These are phyloP conservation scores for Leptopilina myrica DNA, from an alignment of 2,888 invertebrate genomes.

Conservation along the genomic window DNA sequence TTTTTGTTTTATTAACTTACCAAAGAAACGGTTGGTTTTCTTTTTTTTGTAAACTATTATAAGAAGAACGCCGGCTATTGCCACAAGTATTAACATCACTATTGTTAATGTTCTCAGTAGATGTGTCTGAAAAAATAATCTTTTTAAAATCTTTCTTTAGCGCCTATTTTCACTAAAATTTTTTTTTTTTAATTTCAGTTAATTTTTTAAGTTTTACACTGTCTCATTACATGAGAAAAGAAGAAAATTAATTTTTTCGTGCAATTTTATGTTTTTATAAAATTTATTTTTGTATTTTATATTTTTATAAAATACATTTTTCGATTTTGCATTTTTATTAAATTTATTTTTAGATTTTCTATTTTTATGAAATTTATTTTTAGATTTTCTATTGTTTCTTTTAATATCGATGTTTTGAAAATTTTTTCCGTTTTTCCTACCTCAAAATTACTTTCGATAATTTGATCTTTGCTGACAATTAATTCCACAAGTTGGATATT, in stretches of 20 bases:
- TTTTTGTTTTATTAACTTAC: constrained; percentile 55
- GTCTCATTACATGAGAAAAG: too few species aligned
- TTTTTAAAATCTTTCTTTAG: too few species aligned
- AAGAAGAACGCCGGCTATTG: constrained; percentile 66
- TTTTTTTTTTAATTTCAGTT: too few species aligned
- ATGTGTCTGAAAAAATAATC: constrained; percentile 64
- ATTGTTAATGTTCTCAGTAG: constrained; percentile 69
- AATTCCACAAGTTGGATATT: constrained; percentile 81
- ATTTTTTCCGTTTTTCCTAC: constrained; percentile 57
- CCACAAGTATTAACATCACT: constrained; percentile 69
- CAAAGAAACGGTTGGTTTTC: constrained; percentile 67
- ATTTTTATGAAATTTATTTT: too few species aligned
- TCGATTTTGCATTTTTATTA: too few species aligned
- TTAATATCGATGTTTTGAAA: not conserved
- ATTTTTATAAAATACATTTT: too few species aligned
- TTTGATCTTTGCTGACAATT: constrained; percentile 78
- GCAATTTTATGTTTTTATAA: too few species aligned
- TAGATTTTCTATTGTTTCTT: too few species aligned
- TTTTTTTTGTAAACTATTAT: constrained; percentile 64
- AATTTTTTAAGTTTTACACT: too few species aligned
- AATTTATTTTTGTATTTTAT: too few species aligned
- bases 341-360: too few species aligned
- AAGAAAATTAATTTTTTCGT: not conserved
- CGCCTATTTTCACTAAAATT: too few species aligned
- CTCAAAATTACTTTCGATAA: constrained; percentile 73